Percentiles rank a stretch among this genome's conserved stretches.
Evolutionary conservation across 2,113 vertebrate genomes (phyloP).

Genomic region (Ciconia stormi): DNA sequence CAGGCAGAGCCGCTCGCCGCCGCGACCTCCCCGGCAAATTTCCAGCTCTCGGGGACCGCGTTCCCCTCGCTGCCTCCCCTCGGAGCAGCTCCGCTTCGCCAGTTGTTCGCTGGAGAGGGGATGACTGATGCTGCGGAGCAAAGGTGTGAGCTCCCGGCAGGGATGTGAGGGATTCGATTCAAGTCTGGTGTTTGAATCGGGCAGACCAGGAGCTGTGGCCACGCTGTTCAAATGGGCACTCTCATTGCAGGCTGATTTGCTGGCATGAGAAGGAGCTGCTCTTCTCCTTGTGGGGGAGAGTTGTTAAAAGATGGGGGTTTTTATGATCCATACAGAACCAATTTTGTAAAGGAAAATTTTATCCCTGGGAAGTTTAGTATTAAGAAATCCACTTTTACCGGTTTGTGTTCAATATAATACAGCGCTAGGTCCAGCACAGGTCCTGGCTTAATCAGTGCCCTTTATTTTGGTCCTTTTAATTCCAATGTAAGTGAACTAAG

Average conservation of each 20-base stretch:
- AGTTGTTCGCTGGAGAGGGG: not conserved
- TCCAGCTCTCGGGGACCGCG: fast-evolving
- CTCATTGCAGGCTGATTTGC: not conserved
- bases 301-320: not conserved
- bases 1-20: not conserved
- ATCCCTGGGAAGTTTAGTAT: not conserved
- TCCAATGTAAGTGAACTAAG: not conserved
- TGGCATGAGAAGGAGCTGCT: not conserved
- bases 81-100: not conserved
- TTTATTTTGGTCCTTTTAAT: not conserved
- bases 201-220: not conserved
- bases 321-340: fast-evolving
- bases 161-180: not conserved
- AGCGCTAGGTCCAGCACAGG: not conserved
- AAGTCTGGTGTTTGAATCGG: fast-evolving
- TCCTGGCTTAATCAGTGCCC: not conserved
- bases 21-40: fast-evolving
- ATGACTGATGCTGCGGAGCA: not conserved
- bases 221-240: fast-evolving
- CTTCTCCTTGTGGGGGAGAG: not conserved
- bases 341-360: not conserved
- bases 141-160: not conserved
- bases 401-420: not conserved
- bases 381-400: not conserved
- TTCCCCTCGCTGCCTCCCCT: not conserved